Evolutionary conservation across 2,797 vertebrate species (phyloP), one percentile per base, ranked within the genome.

Genomic region (Furcifer pardalis): DNA sequence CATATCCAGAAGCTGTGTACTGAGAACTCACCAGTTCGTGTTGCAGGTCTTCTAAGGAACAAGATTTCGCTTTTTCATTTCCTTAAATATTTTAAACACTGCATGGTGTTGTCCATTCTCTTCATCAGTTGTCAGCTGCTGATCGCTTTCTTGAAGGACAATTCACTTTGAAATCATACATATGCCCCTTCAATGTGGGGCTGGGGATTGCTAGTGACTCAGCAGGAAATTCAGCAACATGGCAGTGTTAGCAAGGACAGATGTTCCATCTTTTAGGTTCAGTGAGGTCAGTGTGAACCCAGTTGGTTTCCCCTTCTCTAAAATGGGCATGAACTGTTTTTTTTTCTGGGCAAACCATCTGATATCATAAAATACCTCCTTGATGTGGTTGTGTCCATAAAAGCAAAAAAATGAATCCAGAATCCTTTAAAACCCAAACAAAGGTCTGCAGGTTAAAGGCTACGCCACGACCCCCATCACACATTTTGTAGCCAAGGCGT

Each of bases 361-460:
- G 12, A 21, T 30, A 13, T 23, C 30, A 35, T 76, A 63, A 66
- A 56, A 52, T 21, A 44, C 17, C 27, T n/a, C 15, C 21, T 74
- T 56, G 77, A 65, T 59, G 21, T 42, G 30, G 49, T 30, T 37
- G 66, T 32, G 27, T 69, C n/a, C 4, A 1, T 12, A 72, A 25
- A 84, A 8, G 23, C 52, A 77, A 17, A 49, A 68, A 56, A 71
- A 71, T n/a, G 4, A 37, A 59, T 63, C 40, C 49, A 46, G 25
- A 84, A 85, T 56, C 84, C 56, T 30, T 1, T 15, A 52, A 81
- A 89, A 71, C 19, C 72, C 42, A 37, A 17, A 23, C 7, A 1
- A 2, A 63, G 4, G 27, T 62, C 15, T 80, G 66, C 86, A 90
- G 81, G 86, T 13, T 2, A 56, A 79, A 4, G 44, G 83, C 12